Evolutionary conservation across 1,140 invertebrate genomes (phyloP).

Genomic region (Drosophila kurseongensis): DNA sequence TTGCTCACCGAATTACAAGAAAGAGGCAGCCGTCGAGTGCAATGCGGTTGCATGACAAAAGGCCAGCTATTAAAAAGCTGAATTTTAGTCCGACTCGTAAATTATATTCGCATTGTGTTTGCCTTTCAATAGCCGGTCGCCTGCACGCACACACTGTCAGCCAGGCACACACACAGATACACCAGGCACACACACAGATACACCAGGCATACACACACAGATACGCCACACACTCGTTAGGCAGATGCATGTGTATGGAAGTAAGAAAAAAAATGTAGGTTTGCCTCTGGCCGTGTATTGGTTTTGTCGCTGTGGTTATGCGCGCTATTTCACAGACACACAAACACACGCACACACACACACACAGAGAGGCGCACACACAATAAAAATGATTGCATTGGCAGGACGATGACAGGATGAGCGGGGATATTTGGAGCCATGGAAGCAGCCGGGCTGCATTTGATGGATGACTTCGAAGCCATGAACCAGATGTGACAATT

Average conservation of each 20-base stretch:
- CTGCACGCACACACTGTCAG: slow-evolving; percentile 4
- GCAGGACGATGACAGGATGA: slow-evolving; percentile 59
- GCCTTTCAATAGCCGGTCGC: slow-evolving; percentile 33
- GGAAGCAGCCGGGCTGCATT: slow-evolving; percentile 57
- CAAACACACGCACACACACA: slow-evolving; percentile 17
- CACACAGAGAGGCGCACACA: slow-evolving; percentile 26
- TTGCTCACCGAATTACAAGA: slow-evolving; percentile 32
- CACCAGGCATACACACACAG: slow-evolving; percentile 1
- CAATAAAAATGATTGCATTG: slow-evolving; percentile 82
- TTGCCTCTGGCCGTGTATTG: slow-evolving; percentile 45
- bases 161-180: slow-evolving; percentile 2
- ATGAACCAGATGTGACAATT: slow-evolving; percentile 82
- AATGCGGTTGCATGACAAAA: slow-evolving; percentile 63
- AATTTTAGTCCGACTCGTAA: slow-evolving; percentile 40
- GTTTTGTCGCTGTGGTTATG: slow-evolving; percentile 68
- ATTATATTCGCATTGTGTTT: slow-evolving; percentile 71
- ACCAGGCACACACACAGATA: slow-evolving; percentile 10
- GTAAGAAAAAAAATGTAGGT: slow-evolving; percentile 38
- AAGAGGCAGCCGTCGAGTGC: slow-evolving; percentile 28
- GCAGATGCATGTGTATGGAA: slow-evolving; percentile 15
- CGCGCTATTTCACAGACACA: slow-evolving; percentile 58
- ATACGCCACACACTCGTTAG: slow-evolving; percentile 44
- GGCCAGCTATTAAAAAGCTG: slow-evolving; percentile 60
- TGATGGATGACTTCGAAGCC: slow-evolving; percentile 76
- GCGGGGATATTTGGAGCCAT: slow-evolving; percentile 10